phyloP scores from a whole-genome alignment of 2,888 invertebrate species.

The Pseudococcus longispinus region DNA sequence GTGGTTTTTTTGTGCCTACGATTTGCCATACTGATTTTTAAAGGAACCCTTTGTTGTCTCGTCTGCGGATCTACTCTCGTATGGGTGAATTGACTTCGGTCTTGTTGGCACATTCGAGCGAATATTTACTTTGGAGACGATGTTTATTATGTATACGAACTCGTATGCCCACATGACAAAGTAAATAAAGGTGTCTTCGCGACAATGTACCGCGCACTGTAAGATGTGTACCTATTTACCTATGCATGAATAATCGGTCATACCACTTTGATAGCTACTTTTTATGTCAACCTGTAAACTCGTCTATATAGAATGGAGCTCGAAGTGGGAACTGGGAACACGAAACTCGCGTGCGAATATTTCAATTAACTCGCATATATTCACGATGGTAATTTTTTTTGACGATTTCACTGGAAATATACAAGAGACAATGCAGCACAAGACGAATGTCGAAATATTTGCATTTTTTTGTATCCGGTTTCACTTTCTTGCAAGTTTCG shows the following conservation, averaged over 20 bases:
- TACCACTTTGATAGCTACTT: background rate
- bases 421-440: background rate
- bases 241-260: slow-evolving; percentile 35
- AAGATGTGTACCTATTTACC: background rate
- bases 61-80: background rate
- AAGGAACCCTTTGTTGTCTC: background rate
- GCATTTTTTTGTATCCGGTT: slow-evolving; percentile 5
- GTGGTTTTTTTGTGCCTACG: background rate
- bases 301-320: background rate
- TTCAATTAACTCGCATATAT: background rate
- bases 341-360: background rate
- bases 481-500: background rate
- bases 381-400: background rate
- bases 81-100: background rate
- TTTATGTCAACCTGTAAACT: background rate
- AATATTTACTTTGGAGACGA: background rate
- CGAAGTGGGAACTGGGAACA: background rate
- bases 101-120: background rate
- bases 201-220: background rate
- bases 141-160: background rate
- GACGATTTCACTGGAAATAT: background rate
- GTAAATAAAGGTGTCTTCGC: background rate
- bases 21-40: background rate
- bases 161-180: background rate
- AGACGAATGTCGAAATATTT: background rate